phyloP scores from a whole-genome alignment of 2,888 invertebrate species.

The Steromphala cineraria region DNA sequence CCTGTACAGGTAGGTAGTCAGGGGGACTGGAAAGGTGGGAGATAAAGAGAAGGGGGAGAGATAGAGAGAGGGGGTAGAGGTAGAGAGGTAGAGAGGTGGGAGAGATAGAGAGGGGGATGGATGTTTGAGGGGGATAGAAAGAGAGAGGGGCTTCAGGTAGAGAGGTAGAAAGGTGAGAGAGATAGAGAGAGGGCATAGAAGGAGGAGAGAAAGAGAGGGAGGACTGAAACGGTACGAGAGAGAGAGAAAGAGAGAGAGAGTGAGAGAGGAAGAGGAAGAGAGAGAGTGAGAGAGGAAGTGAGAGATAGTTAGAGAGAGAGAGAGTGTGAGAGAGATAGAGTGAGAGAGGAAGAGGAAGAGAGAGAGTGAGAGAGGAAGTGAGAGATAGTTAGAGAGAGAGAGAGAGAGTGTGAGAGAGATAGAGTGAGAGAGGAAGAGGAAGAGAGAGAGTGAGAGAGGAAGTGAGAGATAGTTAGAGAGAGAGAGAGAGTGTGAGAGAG shows the following conservation, averaged over 20 bases:
- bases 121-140: too few relatives aligned
- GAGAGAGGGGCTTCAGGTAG: background rate
- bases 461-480: background rate
- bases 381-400: background rate
- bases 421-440: background rate
- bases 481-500: background rate
- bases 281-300: background rate
- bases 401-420: background rate
- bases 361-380: background rate
- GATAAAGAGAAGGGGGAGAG: background rate
- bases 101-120: too few relatives aligned
- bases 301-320: background rate
- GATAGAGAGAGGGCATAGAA: conserved; percentile 5
- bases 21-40: background rate
- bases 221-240: background rate
- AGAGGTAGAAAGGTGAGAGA: conserved; percentile 11
- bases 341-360: background rate
- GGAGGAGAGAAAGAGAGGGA: background rate
- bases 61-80: background rate
- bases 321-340: conserved; percentile 5
- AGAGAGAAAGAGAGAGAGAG: conserved; percentile 17
- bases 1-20: background rate
- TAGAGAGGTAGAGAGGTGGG: background rate
- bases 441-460: background rate
- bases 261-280: conserved; percentile 7